These are phyloP conservation scores for Varanus salvator DNA, from an alignment of 2,113 vertebrate species.

Conservation along the genomic window DNA sequence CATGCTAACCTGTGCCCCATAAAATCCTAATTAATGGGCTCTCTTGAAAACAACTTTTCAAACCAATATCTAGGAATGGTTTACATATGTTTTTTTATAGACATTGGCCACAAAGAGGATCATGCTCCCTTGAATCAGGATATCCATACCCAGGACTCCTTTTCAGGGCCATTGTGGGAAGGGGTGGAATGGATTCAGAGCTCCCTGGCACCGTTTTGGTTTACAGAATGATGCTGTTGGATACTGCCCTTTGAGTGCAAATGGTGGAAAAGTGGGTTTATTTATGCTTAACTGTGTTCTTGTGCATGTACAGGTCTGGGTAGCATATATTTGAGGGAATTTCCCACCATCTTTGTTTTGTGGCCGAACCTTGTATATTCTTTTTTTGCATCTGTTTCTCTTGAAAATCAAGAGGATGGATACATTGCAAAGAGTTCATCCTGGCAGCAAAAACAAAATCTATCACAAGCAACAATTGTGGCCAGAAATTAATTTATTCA, in stretches of 20 bases:
- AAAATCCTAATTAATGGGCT: constrained; percentile 74
- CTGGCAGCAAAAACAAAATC: neutral
- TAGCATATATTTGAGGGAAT: too few relatives aligned
- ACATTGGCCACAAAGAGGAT: neutral
- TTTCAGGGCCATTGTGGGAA: neutral
- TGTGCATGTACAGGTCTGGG: too few relatives aligned
- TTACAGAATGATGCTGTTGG: too few relatives aligned
- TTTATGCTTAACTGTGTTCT: too few relatives aligned
- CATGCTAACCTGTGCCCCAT: constrained; percentile 71
- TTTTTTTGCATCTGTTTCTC: neutral
- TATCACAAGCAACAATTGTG: neutral
- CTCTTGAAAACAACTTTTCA: constrained; percentile 65
- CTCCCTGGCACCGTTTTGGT: too few relatives aligned
- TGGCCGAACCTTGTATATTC: neutral
- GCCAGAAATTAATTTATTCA: neutral
- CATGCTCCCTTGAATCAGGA: neutral
- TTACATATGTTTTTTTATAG: constrained; percentile 17
- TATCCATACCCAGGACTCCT: neutral
- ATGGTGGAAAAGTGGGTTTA: too few relatives aligned
- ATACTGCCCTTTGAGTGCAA: too few relatives aligned
- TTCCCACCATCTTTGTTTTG: neutral
- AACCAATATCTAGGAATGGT: constrained; percentile 63
- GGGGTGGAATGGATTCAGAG: neutral
- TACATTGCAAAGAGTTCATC: neutral
- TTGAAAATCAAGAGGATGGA: neutral